Percentiles rank a stretch among this genome's conserved stretches.
These are phyloP conservation scores for Drosophila kanekoi DNA, from an alignment of 2,888 invertebrate genomes.

Conservation along the genomic window DNA sequence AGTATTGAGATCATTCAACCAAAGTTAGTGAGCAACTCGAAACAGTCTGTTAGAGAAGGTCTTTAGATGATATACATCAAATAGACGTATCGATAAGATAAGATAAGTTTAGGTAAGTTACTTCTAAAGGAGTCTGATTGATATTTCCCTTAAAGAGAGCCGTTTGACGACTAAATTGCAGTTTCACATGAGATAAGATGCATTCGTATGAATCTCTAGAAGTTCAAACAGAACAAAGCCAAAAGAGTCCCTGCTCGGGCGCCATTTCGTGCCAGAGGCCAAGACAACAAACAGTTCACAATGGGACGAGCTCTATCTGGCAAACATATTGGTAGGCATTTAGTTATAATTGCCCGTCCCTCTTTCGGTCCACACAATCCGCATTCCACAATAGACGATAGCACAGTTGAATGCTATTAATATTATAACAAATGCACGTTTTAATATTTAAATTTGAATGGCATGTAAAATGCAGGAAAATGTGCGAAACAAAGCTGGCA, in stretches of 20 bases:
- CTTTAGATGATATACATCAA: too few relatives aligned
- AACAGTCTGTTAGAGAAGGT: background rate
- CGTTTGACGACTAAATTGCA: too few relatives aligned
- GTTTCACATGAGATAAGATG: too few relatives aligned
- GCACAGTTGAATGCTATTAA: background rate
- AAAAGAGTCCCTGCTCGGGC: too few relatives aligned
- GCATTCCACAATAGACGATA: background rate
- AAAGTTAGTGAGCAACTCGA: slow-evolving; percentile 16
- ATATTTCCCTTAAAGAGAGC: too few relatives aligned
- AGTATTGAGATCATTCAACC: slow-evolving; percentile 27
- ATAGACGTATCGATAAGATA: too few relatives aligned
- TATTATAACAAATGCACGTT: background rate
- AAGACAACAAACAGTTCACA: too few relatives aligned
- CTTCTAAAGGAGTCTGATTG: too few relatives aligned
- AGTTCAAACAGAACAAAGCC: too few relatives aligned
- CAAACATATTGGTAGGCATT: background rate
- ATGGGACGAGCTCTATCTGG: background rate
- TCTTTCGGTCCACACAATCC: too few relatives aligned
- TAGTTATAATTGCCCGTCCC: background rate
- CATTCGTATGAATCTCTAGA: background rate
- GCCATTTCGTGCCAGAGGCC: too few relatives aligned
- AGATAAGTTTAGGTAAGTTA: too few relatives aligned
- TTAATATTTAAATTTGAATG: slow-evolving; percentile 35
- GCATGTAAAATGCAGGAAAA: slow-evolving; percentile 34
- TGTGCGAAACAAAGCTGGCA: slow-evolving; percentile 35